These are phyloP conservation scores for Oxycera nigricornis DNA, from an alignment of 2,888 invertebrate species.

Conservation along the genomic window DNA sequence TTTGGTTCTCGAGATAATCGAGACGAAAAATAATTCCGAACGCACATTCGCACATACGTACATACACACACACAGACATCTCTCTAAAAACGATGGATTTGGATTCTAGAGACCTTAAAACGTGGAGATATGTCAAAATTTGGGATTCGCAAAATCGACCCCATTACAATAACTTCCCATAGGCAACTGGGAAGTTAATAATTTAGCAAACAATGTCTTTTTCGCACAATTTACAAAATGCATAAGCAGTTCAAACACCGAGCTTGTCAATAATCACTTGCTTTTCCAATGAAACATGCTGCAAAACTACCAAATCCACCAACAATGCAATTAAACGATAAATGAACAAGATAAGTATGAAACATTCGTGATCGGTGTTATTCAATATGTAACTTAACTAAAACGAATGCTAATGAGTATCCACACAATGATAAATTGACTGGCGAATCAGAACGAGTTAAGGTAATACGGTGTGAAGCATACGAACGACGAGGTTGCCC, in stretches of 20 bases:
- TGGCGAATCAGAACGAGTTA: neutral
- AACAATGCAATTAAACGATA: constrained; percentile 14
- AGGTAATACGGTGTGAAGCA: neutral
- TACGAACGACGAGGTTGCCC: too few relatives aligned
- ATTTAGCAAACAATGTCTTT: neutral
- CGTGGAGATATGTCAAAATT: too few relatives aligned
- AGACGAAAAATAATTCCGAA: too few relatives aligned
- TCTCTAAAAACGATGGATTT: too few relatives aligned
- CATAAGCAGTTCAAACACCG: too few relatives aligned
- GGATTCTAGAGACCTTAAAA: too few relatives aligned
- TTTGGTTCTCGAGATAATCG: too few relatives aligned
- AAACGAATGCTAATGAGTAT: constrained; percentile 16
- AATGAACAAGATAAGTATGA: neutral
- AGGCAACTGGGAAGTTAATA: neutral
- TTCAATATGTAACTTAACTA: neutral
- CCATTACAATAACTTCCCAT: too few relatives aligned
- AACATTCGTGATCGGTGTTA: neutral
- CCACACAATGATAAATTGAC: neutral
- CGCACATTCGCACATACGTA: too few relatives aligned
- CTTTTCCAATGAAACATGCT: neutral
- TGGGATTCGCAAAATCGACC: too few relatives aligned
- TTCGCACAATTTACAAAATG: neutral
- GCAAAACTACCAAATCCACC: neutral
- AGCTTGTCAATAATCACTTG: too few relatives aligned
- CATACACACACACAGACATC: too few relatives aligned